Evolutionary conservation across 2,113 vertebrate species (phyloP).

Genomic region (Capra hircus): DNA sequence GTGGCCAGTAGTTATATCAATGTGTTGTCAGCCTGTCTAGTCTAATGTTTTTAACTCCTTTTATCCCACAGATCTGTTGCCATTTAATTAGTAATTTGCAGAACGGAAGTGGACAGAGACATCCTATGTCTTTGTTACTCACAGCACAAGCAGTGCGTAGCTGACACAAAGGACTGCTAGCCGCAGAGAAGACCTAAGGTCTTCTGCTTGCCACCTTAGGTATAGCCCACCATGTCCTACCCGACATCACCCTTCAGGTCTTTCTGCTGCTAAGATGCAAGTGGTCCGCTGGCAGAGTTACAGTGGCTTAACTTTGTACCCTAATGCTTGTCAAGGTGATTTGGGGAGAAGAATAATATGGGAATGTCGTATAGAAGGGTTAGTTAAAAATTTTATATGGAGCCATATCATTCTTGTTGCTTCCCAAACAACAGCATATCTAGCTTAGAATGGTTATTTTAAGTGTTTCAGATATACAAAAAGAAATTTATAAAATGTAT

Average conservation of each 20-base stretch:
- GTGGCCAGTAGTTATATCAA: neutral
- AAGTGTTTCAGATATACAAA: neutral
- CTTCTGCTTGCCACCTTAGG: neutral
- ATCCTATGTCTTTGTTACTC: neutral
- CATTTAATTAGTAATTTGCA: neutral
- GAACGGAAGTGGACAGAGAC: neutral
- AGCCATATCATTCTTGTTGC: neutral
- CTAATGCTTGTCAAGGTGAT: neutral
- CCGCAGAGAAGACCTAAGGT: neutral
- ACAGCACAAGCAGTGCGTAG: neutral
- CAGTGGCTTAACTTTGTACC: neutral
- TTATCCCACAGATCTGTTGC: neutral
- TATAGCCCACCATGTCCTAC: neutral
- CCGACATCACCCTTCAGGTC: neutral
- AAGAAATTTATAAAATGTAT: neutral
- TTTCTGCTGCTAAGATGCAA: neutral
- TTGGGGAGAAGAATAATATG: neutral
- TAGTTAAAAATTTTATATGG: neutral
- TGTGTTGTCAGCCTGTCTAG: neutral
- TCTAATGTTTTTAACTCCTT: constrained; percentile 14
- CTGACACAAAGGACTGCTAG: neutral
- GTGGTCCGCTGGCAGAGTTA: neutral
- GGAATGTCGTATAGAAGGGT: neutral
- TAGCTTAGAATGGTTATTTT: neutral
- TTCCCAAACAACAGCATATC: neutral